These are phyloP conservation scores for Steinernema feltiae DNA, from an alignment of 1,140 invertebrate genomes.

Conservation along the genomic window DNA sequence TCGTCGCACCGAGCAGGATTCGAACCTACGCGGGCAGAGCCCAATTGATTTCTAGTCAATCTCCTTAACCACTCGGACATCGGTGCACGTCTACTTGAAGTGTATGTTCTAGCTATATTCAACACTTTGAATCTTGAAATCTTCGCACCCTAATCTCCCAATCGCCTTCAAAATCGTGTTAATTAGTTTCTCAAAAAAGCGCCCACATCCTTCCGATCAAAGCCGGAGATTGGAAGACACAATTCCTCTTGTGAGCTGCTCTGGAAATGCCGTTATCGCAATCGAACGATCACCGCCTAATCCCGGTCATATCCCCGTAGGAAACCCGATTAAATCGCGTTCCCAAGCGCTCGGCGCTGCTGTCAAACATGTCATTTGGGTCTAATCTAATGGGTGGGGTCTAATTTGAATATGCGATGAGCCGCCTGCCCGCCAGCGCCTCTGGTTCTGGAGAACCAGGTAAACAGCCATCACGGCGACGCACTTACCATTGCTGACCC, in stretches of 20 bases:
- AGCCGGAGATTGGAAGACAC: not conserved
- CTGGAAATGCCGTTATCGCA: not conserved
- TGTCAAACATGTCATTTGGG: not conserved
- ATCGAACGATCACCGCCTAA: too few relatives aligned
- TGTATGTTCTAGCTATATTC: too few relatives aligned
- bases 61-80: constrained; percentile 35
- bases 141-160: not conserved
- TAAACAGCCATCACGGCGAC: not conserved
- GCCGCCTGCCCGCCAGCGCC: too few relatives aligned
- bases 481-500: constrained; percentile 1
- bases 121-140: not conserved
- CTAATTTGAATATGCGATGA: not conserved
- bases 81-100: too few relatives aligned
- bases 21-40: constrained; percentile 37
- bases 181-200: not conserved
- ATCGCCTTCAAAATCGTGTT: not conserved
- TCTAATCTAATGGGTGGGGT: not conserved
- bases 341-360: not conserved
- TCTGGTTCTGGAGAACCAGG: not conserved
- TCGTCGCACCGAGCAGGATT: constrained; percentile 31
- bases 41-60: constrained; percentile 31
- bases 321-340: not conserved
- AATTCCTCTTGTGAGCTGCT: not conserved
- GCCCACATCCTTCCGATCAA: not conserved
- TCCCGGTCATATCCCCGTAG: not conserved